phyloP scores from a whole-genome alignment of 2,113 vertebrate genomes.

The Camelus bactrianus region DNA sequence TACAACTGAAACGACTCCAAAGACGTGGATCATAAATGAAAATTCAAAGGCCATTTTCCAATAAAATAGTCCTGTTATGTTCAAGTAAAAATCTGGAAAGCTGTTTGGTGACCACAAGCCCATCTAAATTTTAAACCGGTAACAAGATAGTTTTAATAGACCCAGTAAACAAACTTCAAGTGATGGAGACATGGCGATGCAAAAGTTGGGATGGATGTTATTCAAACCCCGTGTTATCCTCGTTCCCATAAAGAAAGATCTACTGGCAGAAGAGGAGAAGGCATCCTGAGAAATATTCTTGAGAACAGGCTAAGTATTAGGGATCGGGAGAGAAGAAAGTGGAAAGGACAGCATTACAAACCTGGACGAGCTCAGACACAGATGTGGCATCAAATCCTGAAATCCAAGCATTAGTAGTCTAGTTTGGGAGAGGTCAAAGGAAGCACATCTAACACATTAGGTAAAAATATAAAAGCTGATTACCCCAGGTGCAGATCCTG shows the following conservation, averaged over 20 bases:
- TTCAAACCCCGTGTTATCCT: background rate
- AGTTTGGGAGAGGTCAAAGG: background rate
- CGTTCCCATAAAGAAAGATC: background rate
- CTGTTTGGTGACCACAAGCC: background rate
- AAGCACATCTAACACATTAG: background rate
- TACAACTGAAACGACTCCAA: slow-evolving; percentile 51
- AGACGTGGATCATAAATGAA: slow-evolving; percentile 17
- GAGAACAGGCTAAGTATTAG: background rate
- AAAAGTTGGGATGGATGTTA: background rate
- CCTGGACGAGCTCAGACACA: background rate
- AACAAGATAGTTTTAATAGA: slow-evolving; percentile 24
- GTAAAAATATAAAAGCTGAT: background rate
- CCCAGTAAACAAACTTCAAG: background rate
- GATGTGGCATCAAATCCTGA: background rate
- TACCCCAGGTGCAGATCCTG: background rate
- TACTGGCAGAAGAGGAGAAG: background rate
- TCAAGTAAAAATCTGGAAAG: slow-evolving; percentile 57
- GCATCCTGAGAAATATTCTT: background rate
- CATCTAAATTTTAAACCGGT: background rate
- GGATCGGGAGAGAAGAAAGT: background rate
- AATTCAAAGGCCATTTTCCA: slow-evolving; percentile 37
- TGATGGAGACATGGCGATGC: background rate
- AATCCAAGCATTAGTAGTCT: background rate
- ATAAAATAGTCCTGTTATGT: slow-evolving; percentile 9
- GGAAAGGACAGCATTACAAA: background rate